Base-by-base conservation (phyloP, 1,140 invertebrate species). In the Neotoxoptera formosana region DNA sequence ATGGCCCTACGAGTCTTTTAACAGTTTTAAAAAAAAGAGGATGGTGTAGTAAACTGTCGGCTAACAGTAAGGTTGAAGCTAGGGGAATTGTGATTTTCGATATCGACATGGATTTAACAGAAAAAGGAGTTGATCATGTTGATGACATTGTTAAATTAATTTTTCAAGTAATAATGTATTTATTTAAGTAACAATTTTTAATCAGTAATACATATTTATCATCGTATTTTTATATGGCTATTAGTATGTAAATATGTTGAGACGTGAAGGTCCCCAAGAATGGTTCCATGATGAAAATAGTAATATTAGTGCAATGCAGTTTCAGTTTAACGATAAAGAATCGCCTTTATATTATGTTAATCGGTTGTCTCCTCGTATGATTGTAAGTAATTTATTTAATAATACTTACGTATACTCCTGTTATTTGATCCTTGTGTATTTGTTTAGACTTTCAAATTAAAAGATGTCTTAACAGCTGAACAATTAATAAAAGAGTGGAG, bases 231-330 rank as follows among this genome's bases (percentile, higher is more conserved):
- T 23, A 53, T 53, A 20, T 94, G 90, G 95, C 96, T 91, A 1
- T 41, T 96, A 99, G 96, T 99, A 99, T 95, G 96, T 99, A 76
- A 96, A 97, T 94, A 96, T 99, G 97, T 94, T 99, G 93, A 97
- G 97, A 86, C 95, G 96, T 60, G 95, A 97, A 93, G 97, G 97
- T 14, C 97, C 98, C 0, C 96, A 98, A 94, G 95, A 97, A 94
- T 98, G 98, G 98, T 97, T 99, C 94, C 99, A 98, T 95, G 96
- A 99, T 94, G 99, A 99, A 96, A 97, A 97, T 94, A 96, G 96
- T 93, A 96, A 98, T 94, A 96, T 99, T 7, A 96, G 96, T 93
- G 96, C 96, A 47, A 98, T 98, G 96, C 96, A 97, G 94, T 99
- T 99, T 95, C 96, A 97, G 34, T 99, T 99, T 95, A 98, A 98